Conservation (phyloP, 2,888 invertebrate genomes). For the Pristionchus japonicus region DNA sequence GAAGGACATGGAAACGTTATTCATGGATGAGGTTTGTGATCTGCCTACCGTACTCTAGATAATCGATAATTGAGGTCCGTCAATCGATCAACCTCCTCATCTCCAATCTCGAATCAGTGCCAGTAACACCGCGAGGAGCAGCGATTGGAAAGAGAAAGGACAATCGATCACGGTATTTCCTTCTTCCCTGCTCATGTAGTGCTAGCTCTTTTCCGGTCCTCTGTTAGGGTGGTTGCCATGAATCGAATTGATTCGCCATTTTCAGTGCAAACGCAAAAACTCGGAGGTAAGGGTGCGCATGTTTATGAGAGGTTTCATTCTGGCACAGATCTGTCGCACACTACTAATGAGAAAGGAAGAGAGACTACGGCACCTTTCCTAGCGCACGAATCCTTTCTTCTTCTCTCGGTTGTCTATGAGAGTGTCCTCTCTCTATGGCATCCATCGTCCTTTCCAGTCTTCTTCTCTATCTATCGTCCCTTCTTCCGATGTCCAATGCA, state of each 20-base stretch:
- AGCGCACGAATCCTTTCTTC: neutral
- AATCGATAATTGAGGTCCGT: conserved; percentile 80
- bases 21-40: conserved; percentile 88
- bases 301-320: conserved; percentile 3
- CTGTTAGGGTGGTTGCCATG: neutral
- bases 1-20: conserved; percentile 99
- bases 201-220: neutral
- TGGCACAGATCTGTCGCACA: conserved; percentile 29
- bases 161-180: conserved; percentile 87
- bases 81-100: conserved; percentile 97
- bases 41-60: neutral
- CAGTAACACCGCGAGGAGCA: conserved; percentile 93
- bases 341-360: neutral
- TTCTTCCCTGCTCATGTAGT: neutral
- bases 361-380: neutral
- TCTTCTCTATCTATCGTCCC: neutral
- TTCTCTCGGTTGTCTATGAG: neutral
- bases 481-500: neutral
- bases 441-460: conserved; percentile 28
- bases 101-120: conserved; percentile 98
- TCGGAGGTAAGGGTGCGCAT: conserved; percentile 32
- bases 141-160: conserved; percentile 90
- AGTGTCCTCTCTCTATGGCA: neutral
- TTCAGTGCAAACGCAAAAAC: conserved; percentile 37
- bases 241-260: conserved; percentile 11